A percentile compares a stretch with the other conserved stretches of the same genome.
These are phyloP conservation scores for Chironomus tepperi DNA, from an alignment of 1,140 invertebrate species.

Conservation along the genomic window DNA sequence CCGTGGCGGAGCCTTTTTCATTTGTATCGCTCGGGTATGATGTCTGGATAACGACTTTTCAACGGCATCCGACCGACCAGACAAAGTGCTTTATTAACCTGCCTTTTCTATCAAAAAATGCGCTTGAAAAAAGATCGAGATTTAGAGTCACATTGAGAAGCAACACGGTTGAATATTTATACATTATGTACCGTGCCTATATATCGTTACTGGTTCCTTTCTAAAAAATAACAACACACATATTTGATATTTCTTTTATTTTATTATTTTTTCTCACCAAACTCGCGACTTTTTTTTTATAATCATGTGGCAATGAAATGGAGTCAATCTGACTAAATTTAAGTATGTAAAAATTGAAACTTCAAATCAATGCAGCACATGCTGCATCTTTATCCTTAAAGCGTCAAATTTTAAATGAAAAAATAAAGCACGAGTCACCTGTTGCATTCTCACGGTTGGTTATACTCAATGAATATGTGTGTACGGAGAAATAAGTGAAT, in stretches of 20 bases:
- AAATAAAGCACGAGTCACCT: not conserved
- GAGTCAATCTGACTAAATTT: too few relatives aligned
- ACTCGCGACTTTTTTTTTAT: not conserved
- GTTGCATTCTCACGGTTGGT: not conserved
- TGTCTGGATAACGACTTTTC: too few relatives aligned
- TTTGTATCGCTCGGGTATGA: too few relatives aligned
- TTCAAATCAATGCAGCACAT: too few relatives aligned
- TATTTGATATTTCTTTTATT: not conserved
- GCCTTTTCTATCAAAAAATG: too few relatives aligned
- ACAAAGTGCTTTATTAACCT: too few relatives aligned
- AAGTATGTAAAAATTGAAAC: too few relatives aligned
- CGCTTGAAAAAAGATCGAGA: conserved; percentile 5
- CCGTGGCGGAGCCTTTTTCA: too few relatives aligned
- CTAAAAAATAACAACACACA: not conserved
- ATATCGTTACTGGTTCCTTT: not conserved
- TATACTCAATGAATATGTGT: not conserved
- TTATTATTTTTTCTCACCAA: not conserved
- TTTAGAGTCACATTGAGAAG: conserved; percentile 19
- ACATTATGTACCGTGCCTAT: not conserved
- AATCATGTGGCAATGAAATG: too few relatives aligned
- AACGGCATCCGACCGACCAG: too few relatives aligned
- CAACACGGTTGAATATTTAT: not conserved
- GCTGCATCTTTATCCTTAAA: too few relatives aligned
- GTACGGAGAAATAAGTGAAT: conserved; percentile 6
- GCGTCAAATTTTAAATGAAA: too few relatives aligned